Evolutionary conservation across 2,797 vertebrate genomes (phyloP).

Genomic region (Sebastes ruberrimus): DNA sequence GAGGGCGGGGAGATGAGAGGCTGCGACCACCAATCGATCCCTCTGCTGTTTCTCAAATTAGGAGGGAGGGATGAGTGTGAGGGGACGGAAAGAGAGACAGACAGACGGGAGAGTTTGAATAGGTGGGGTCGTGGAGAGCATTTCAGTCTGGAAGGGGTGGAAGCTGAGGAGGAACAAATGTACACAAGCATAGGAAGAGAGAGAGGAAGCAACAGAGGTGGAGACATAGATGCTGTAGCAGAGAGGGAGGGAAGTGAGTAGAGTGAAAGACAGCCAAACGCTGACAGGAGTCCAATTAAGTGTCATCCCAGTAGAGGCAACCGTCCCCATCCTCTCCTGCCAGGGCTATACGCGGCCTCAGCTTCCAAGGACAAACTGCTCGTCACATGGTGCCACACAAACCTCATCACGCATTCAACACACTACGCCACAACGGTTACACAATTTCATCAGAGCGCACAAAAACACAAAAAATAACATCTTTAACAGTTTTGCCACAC

Average conservation of each 20-base stretch:
- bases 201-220: not conserved
- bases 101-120: not conserved
- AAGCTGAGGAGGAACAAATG: not conserved
- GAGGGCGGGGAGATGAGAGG: conserved; percentile 59
- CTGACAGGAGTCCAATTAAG: conserved; percentile 78
- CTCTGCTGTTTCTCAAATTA: conserved; percentile 72
- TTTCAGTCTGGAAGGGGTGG: conserved; percentile 11
- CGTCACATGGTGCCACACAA: conserved; percentile 15
- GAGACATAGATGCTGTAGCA: conserved; percentile 24
- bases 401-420: conserved; percentile 35
- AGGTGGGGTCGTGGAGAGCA: not conserved
- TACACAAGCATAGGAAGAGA: not conserved
- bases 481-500: conserved; percentile 13
- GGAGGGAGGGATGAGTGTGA: conserved; percentile 61
- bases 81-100: conserved; percentile 17
- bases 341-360: conserved; percentile 22
- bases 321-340: conserved; percentile 51
- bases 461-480: not conserved
- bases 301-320: conserved; percentile 61
- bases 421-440: not conserved
- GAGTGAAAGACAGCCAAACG: conserved; percentile 69
- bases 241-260: conserved; percentile 26
- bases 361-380: conserved; percentile 65
- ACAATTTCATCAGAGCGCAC: conserved; percentile 31
- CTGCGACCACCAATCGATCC: conserved; percentile 73